Base-by-base conservation (phyloP, 2,888 invertebrate species). In the Yponomeuta sedellus region DNA sequence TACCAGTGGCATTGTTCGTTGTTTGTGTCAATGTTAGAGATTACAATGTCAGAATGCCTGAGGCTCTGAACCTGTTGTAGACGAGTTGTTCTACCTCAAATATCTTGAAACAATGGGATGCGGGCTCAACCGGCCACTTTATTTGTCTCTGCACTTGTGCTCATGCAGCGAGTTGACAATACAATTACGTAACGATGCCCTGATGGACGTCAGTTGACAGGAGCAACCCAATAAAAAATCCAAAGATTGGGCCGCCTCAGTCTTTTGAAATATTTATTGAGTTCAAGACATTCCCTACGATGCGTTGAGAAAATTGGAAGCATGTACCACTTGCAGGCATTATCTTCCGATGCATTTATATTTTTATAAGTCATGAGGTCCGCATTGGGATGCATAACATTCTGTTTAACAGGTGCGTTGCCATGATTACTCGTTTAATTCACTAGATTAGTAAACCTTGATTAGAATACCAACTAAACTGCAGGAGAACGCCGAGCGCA, bases 101-200 rank as follows among this genome's bases (percentile, higher is more conserved):
- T 20, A 40, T 63, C 63, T 63, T 64, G 28, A 28, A 81, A 86
- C 84, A 85, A 85, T 78, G 77, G 83, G 77, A 85, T 83, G 85
- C 86, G 85, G 86, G 86, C 74, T 75, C 70, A 72, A 72, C 75
- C 72, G 76, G 71, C 73, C 71, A 67, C 71, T 70, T 75, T 76
- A 72, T 77, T 52, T 75, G 75, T 73, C 73, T 73, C 72, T 70
- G 75, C 65, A 69, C 70, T 76, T 75, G 74, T 74, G 73, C 72
- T 72, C 70, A 67, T 77, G 77, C 72, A 76, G 73, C 73, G 73
- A 69, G 75, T 82, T 78, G 80, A 81, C 79, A 77, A 75, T 73
- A 78, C 78, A 81, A 81, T 83, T 79, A 81, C 74, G 72, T 74
- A 70, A 77, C 72, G 70, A 76, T 75, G 73, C 72, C 70, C 78